Evolutionary conservation across 2,888 invertebrate genomes (phyloP), one percentile per base, ranked within the genome.

Genomic region (Cryptus armator): DNA sequence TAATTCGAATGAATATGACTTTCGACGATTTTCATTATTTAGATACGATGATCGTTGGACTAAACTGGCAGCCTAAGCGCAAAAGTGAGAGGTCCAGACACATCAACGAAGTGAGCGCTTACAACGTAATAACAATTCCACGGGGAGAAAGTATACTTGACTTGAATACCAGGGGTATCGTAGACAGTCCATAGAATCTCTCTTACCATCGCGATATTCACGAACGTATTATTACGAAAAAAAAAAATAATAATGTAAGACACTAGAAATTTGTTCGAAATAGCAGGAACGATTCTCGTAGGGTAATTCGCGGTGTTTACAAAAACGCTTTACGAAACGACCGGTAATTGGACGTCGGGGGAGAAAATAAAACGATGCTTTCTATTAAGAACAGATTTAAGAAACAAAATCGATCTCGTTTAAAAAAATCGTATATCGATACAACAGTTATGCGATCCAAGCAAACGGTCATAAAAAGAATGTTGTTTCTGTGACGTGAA

Each of bases 111-210:
- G 68, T 56, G 51, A 48, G 67, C 74, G 74, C 78, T 68, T 62
- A 44, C 74, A 79, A 83, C 78, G 83, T 83, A 78, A 83, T 79
- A 67, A 83, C 67, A 79, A 79, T 79, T 78, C 68, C 53, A 68
- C 68, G 5, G 62, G 78, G 83, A 79, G 83, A 83, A 83, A 83
- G 83, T 83, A 74, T 59, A 74, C 74, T 70, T 74, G 16, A 67
- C 43, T 19, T 44, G 72, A 83, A 83, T 74, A 78, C 43, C 59
- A 24, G 78, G 62, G 68, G 51, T 53, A 71, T 62, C 62, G 44
- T 72, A 78, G 67, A 74, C 6, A 71, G 66, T 19, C 67, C 16
- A 46, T 56, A 37, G 44, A 83, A 68, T 72, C 56, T 71, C 67
- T 59, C 72, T 56, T 66, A 53, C 67, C 37, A 64, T 66, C 46